phyloP scores from a whole-genome alignment of 1,140 invertebrate genomes.

The Wasmannia auropunctata region DNA sequence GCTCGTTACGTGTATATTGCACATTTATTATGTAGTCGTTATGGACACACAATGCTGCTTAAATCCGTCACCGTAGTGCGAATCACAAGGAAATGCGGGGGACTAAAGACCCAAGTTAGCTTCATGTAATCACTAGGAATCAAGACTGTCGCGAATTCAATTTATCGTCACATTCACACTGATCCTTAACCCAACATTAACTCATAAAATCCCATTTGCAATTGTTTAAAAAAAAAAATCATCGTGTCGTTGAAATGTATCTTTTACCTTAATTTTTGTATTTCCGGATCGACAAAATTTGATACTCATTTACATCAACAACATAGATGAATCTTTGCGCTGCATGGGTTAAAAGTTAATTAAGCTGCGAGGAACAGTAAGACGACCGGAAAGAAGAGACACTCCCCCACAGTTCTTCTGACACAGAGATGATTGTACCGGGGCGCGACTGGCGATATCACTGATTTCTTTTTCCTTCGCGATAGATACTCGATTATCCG shows the following conservation, averaged over 20 bases:
- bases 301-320: neutral
- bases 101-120: neutral
- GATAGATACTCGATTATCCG: slow-evolving; percentile 5
- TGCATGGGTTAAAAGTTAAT: slow-evolving; percentile 16
- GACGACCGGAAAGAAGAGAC: slow-evolving; percentile 15
- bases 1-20: slow-evolving; percentile 40
- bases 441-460: slow-evolving; percentile 1
- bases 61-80: neutral
- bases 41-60: slow-evolving; percentile 32
- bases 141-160: slow-evolving; percentile 15
- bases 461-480: neutral
- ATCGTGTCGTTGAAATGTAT: neutral
- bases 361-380: slow-evolving; percentile 16
- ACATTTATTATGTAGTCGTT: slow-evolving; percentile 39
- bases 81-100: slow-evolving; percentile 24
- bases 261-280: neutral
- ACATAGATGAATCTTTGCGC: neutral
- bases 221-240: neutral
- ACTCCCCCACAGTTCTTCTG: too few species aligned
- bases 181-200: neutral
- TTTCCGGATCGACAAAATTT: neutral
- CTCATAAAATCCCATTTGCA: neutral
- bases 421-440: neutral
- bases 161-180: neutral
- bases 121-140: slow-evolving; percentile 41